Percentiles rank a stretch among this genome's conserved stretches.
phyloP scores from a whole-genome alignment of 2,797 vertebrate species.

The Dendrocincla tyrannina region DNA sequence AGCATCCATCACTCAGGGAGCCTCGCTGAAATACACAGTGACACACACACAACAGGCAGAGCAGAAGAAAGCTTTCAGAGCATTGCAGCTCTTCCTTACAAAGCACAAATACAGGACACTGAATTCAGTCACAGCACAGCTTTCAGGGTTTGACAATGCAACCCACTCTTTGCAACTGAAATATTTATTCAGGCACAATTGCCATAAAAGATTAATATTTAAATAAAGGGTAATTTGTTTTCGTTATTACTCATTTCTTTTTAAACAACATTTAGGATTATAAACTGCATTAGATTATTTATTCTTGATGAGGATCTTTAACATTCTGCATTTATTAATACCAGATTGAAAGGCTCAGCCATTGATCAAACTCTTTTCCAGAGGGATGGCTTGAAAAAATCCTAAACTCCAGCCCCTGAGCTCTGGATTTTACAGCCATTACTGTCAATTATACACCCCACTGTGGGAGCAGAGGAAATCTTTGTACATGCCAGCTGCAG shows the following conservation, averaged over 20 bases:
- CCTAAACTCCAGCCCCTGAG: neutral
- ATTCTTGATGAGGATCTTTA: neutral
- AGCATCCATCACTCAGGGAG: neutral
- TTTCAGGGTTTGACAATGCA: neutral
- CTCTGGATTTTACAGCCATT: conserved; percentile 34
- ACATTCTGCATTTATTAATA: neutral
- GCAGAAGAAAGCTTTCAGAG: neutral
- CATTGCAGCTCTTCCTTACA: neutral
- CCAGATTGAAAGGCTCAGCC: neutral
- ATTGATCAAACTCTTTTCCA: conserved; percentile 16
- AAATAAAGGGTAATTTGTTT: conserved; percentile 24
- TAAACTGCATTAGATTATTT: neutral
- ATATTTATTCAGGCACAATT: conserved; percentile 25
- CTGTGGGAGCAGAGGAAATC: neutral
- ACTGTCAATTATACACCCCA: conserved; percentile 33
- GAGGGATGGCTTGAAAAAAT: neutral
- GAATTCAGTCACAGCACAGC: neutral
- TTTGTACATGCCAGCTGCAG: neutral
- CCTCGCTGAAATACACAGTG: neutral
- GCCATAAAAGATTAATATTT: conserved; percentile 22
- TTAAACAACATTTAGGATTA: conserved; percentile 17
- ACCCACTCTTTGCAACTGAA: neutral
- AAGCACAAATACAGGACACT: neutral
- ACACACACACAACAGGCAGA: neutral
- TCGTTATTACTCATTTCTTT: neutral